Evolutionary conservation across 2,113 vertebrate species (phyloP).

Genomic region (Entelurus aequoreus): DNA sequence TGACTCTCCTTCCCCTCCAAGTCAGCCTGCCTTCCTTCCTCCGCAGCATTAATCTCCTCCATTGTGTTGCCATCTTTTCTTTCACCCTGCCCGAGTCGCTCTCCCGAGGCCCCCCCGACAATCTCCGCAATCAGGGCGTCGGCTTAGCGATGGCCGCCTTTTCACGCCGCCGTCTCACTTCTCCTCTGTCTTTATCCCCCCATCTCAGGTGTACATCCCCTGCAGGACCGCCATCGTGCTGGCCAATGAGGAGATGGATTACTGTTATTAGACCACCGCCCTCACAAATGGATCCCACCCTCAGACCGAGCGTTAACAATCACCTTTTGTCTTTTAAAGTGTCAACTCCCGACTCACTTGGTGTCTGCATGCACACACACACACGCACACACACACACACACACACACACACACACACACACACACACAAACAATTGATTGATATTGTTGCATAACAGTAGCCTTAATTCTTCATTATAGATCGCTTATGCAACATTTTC

Average conservation of each 20-base stretch:
- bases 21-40: constrained; percentile 6
- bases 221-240: constrained; percentile 76
- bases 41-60: constrained; percentile 10
- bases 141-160: too few relatives aligned
- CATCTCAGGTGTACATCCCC: constrained; percentile 75
- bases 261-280: constrained; percentile 71
- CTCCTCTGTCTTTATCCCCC: constrained; percentile 23
- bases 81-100: too few relatives aligned
- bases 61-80: too few relatives aligned
- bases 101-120: too few relatives aligned
- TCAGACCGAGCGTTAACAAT: constrained; percentile 58
- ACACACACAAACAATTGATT: background rate
- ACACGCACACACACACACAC: background rate
- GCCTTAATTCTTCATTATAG: too few relatives aligned
- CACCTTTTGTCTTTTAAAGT: constrained; percentile 50
- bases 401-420: background rate
- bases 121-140: too few relatives aligned
- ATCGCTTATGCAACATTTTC: too few relatives aligned
- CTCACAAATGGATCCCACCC: constrained; percentile 54
- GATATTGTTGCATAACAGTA: too few relatives aligned
- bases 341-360: constrained; percentile 46
- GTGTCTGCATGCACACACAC: too few relatives aligned
- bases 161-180: constrained; percentile 11
- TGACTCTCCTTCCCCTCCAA: constrained; percentile 14
- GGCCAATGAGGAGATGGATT: constrained; percentile 74